A percentile compares a stretch with the other conserved stretches of the same genome.
Conservation (phyloP, 2,797 vertebrate genomes). For the Clarias laeviceps region DNA sequence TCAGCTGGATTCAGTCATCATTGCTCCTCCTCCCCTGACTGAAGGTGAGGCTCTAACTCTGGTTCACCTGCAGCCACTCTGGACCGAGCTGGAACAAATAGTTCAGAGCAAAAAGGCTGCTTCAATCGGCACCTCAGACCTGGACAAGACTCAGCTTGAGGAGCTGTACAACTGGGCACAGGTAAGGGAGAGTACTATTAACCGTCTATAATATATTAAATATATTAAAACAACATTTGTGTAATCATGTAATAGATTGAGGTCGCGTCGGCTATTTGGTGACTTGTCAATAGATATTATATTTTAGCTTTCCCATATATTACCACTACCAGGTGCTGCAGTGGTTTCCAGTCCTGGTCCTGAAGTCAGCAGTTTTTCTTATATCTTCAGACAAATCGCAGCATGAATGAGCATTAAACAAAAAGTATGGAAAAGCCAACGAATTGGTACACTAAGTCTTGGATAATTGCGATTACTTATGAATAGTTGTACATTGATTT, state of each 20-base stretch:
- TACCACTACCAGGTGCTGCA: background rate
- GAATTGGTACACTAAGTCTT: too few relatives aligned
- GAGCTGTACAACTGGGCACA: constrained; percentile 96
- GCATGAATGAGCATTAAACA: background rate
- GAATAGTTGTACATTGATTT: too few relatives aligned
- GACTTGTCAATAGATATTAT: background rate
- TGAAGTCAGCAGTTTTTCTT: background rate
- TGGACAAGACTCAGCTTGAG: constrained; percentile 93
- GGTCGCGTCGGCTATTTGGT: background rate
- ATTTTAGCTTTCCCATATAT: background rate
- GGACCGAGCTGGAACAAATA: constrained; percentile 89
- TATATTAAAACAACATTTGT: background rate
- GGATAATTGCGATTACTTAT: too few relatives aligned
- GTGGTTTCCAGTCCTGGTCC: background rate
- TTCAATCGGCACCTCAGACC: constrained; percentile 94
- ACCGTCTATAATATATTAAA: background rate
- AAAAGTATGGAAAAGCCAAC: too few relatives aligned
- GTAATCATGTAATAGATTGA: background rate
- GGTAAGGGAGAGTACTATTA: constrained; percentile 68
- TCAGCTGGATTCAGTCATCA: constrained; percentile 95
- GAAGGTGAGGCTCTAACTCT: constrained; percentile 82
- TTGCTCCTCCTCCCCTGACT: constrained; percentile 82
- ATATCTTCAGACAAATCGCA: background rate
- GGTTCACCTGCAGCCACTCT: constrained; percentile 89
- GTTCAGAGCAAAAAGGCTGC: constrained; percentile 86